These are phyloP conservation scores for Pygoscelis adeliae DNA, from an alignment of 2,113 vertebrate species.

Conservation along the genomic window DNA sequence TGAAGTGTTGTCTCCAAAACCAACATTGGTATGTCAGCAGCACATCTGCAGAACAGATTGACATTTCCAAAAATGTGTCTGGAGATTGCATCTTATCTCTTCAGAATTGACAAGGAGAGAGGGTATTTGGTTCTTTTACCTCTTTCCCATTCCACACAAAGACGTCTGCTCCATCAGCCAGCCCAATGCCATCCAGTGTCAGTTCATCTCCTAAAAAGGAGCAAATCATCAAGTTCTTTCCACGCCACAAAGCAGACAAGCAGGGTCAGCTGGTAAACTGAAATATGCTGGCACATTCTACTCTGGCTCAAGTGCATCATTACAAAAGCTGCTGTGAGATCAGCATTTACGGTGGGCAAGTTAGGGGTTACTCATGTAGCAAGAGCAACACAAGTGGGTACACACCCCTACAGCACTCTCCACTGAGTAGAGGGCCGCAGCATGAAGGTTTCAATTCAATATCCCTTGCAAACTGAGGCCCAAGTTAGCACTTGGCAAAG, in stretches of 20 bases:
- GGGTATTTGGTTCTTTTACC: constrained; percentile 69
- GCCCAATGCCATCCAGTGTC: constrained; percentile 76
- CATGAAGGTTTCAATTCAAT: neutral
- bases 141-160: constrained; percentile 95
- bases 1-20: neutral
- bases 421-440: neutral
- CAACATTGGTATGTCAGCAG: neutral
- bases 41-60: neutral
- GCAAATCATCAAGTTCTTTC: neutral
- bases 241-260: neutral
- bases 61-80: neutral
- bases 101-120: neutral
- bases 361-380: neutral
- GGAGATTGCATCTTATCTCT: neutral
- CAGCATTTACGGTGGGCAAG: neutral
- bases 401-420: neutral
- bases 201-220: constrained; percentile 81
- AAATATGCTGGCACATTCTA: neutral
- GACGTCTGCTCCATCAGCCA: constrained; percentile 83
- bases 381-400: neutral
- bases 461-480: neutral
- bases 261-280: neutral
- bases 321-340: neutral
- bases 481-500: neutral
- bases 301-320: neutral